Evolutionary conservation across 2,113 vertebrate species (phyloP).

Genomic region (Nicator chloris): DNA sequence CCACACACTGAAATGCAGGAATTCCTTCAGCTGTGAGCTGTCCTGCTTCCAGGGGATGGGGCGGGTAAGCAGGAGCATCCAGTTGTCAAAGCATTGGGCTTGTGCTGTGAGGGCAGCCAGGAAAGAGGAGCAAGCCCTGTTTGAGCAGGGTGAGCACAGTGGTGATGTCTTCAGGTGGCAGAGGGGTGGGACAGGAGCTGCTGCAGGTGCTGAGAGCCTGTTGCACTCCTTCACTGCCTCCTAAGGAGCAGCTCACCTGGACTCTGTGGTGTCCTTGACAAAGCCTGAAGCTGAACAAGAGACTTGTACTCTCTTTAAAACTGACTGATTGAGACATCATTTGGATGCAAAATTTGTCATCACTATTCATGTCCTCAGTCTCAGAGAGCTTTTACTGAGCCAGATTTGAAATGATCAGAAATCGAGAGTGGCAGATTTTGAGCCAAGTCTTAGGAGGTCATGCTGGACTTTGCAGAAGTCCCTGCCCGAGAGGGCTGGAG

Average conservation of each 20-base stretch:
- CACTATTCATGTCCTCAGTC: background rate
- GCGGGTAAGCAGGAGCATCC: background rate
- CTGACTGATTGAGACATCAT: background rate
- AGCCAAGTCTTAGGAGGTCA: background rate
- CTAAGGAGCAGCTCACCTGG: background rate
- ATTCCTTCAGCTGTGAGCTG: background rate
- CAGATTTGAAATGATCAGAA: background rate
- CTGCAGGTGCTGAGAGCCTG: background rate
- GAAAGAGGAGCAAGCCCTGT: background rate
- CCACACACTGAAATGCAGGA: background rate
- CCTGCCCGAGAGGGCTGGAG: background rate
- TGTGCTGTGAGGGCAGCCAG: background rate
- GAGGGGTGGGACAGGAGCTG: background rate
- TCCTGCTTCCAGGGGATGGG: background rate
- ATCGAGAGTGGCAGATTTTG: background rate
- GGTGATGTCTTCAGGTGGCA: background rate
- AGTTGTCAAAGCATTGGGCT: rapidly evolving
- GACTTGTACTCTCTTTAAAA: background rate
- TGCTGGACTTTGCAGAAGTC: background rate
- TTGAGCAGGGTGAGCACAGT: background rate
- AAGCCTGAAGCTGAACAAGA: background rate
- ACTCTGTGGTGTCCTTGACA: background rate
- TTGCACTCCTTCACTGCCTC: background rate
- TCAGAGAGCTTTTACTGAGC: conserved; percentile 13
- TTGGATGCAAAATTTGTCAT: conserved; percentile 37